Evolutionary conservation across 2,888 invertebrate species (phyloP).

Genomic region (Apoda limacodes): DNA sequence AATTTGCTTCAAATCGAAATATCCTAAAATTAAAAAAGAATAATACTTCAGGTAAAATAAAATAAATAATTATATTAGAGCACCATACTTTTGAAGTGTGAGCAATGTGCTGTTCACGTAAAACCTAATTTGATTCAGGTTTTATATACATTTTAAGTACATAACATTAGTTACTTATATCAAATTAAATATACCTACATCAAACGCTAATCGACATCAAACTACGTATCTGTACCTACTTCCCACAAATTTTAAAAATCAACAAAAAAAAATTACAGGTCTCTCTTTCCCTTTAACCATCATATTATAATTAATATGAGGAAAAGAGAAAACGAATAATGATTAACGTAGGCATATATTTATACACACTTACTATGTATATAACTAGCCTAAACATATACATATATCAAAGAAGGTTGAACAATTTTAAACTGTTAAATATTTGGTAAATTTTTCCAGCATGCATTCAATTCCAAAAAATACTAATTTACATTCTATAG

Average conservation of each 20-base stretch:
- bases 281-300: slow-evolving; percentile 38
- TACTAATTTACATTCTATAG: too few species aligned
- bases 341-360: slow-evolving; percentile 36
- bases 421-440: too few species aligned
- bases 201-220: too few species aligned
- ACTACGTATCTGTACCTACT: slow-evolving; percentile 6
- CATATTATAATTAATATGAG: slow-evolving; percentile 51
- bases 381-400: slow-evolving; percentile 42
- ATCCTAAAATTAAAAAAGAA: slow-evolving; percentile 13
- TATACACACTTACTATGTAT: slow-evolving; percentile 48
- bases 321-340: slow-evolving; percentile 38
- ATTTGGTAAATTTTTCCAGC: too few species aligned
- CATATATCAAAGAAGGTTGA: too few species aligned
- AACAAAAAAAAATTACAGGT: slow-evolving; percentile 18
- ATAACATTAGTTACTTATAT: slow-evolving; percentile 9
- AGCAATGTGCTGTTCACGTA: too few species aligned
- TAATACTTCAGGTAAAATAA: slow-evolving; percentile 21
- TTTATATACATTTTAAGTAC: slow-evolving; percentile 15
- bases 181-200: too few species aligned
- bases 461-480: too few species aligned
- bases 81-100: slow-evolving; percentile 38
- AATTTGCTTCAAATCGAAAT: slow-evolving; percentile 4
- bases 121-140: too few species aligned
- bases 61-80: slow-evolving; percentile 28
- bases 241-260: slow-evolving; percentile 9